Conservation (phyloP, 2,113 vertebrate species). For the Mixornis gularis region DNA sequence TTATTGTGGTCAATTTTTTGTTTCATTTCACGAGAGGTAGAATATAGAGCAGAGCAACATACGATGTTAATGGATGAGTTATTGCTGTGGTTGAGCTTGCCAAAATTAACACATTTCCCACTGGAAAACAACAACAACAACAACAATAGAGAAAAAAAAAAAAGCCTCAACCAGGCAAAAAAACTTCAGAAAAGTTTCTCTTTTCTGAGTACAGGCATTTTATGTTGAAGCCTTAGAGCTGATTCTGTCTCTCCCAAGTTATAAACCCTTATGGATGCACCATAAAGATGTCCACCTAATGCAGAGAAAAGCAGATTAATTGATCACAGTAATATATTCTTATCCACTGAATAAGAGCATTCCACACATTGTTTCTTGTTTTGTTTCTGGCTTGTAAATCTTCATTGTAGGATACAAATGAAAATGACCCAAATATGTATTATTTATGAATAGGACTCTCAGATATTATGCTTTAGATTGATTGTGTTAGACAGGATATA, state of each 20-base stretch:
- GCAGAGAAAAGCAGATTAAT: slow-evolving; percentile 58
- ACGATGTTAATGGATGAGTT: neutral
- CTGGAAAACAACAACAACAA: neutral
- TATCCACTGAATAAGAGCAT: slow-evolving; percentile 27
- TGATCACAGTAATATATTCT: slow-evolving; percentile 58
- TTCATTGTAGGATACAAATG: slow-evolving; percentile 52
- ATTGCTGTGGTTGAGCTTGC: neutral
- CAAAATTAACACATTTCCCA: slow-evolving; percentile 11
- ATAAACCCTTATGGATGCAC: slow-evolving; percentile 52
- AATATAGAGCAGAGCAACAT: neutral
- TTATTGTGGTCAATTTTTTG: neutral
- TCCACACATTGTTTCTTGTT: slow-evolving; percentile 5
- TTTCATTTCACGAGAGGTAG: neutral
- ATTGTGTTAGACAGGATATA: slow-evolving; percentile 59
- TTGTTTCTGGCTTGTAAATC: slow-evolving; percentile 58
- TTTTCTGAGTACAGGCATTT: slow-evolving; percentile 29
- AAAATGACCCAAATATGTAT: slow-evolving; percentile 51
- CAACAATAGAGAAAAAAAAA: neutral
- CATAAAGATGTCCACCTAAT: slow-evolving; percentile 56
- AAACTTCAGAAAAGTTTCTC: slow-evolving; percentile 41
- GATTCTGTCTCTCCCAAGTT: slow-evolving; percentile 50
- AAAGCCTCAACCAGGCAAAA: neutral
- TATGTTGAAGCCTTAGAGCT: slow-evolving; percentile 24
- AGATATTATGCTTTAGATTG: slow-evolving; percentile 56
- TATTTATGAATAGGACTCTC: slow-evolving; percentile 62